These are phyloP conservation scores for Antrozous pallidus DNA, from an alignment of 2,797 vertebrate species.

Conservation along the genomic window DNA sequence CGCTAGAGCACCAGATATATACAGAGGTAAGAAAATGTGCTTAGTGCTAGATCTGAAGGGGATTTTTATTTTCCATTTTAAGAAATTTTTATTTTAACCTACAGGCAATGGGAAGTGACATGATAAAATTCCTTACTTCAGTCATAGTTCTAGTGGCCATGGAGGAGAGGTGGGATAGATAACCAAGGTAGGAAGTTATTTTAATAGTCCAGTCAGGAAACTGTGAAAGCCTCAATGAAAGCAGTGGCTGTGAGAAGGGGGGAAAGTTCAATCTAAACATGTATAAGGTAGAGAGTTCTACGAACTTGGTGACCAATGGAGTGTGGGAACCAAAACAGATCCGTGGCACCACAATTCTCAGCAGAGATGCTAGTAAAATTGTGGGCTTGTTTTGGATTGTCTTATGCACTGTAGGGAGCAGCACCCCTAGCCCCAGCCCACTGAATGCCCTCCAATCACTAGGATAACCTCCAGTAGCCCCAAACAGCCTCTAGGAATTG, in stretches of 20 bases:
- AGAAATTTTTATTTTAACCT: neutral
- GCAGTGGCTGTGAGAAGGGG: neutral
- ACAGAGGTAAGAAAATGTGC: neutral
- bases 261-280: neutral
- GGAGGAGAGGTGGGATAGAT: neutral
- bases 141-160: neutral
- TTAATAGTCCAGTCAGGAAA: neutral
- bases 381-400: neutral
- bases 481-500: neutral
- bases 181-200: neutral
- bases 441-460: neutral
- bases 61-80: neutral
- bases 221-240: neutral
- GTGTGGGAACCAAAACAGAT: neutral
- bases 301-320: neutral
- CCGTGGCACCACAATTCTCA: neutral
- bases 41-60: neutral
- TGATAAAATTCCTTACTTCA: neutral
- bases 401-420: neutral
- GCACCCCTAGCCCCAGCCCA: too few relatives aligned
- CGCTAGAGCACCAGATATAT: neutral
- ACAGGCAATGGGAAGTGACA: neutral
- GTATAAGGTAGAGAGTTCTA: neutral
- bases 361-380: neutral
- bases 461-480: neutral